phyloP scores from a whole-genome alignment of 2,888 invertebrate species.

The Stramonita haemastoma region DNA sequence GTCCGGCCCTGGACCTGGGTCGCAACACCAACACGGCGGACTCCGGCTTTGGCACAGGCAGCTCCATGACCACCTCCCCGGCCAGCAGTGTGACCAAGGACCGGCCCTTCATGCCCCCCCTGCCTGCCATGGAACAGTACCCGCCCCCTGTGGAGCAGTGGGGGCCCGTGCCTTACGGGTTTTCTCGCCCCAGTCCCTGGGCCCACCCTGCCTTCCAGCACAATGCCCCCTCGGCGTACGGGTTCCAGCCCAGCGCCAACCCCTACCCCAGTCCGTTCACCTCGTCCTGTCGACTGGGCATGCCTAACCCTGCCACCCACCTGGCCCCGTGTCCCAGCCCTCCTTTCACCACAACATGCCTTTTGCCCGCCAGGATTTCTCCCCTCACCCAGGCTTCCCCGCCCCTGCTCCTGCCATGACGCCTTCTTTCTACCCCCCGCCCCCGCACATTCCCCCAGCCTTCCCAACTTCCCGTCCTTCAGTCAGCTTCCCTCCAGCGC shows the following conservation, averaged over 20 bases:
- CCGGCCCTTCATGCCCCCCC: background rate
- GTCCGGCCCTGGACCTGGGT: constrained; percentile 34
- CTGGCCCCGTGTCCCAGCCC: constrained; percentile 42
- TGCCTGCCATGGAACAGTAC: constrained; percentile 47
- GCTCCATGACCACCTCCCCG: constrained; percentile 38
- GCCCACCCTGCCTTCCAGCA: constrained; percentile 41
- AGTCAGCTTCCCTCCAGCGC: constrained; percentile 46
- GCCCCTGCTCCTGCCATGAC: constrained; percentile 49
- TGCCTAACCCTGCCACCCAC: constrained; percentile 43
- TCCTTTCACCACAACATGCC: constrained; percentile 50
- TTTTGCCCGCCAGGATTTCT: constrained; percentile 45
- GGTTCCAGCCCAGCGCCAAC: constrained; percentile 45
- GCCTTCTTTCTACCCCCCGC: constrained; percentile 50
- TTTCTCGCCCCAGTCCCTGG: constrained; percentile 46
- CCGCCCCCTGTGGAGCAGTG: constrained; percentile 46
- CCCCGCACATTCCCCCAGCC: constrained; percentile 54
- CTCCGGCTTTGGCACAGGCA: constrained; percentile 46
- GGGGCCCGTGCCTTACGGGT: constrained; percentile 47
- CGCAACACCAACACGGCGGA: constrained; percentile 40
- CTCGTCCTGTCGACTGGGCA: constrained; percentile 48
- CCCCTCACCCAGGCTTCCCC: constrained; percentile 49
- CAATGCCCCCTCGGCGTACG: constrained; percentile 45
- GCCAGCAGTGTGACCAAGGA: constrained; percentile 38
- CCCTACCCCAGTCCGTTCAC: constrained; percentile 44
- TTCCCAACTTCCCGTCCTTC: constrained; percentile 54